Conservation (phyloP, 2,888 invertebrate genomes). For the Orchestes rusci region DNA sequence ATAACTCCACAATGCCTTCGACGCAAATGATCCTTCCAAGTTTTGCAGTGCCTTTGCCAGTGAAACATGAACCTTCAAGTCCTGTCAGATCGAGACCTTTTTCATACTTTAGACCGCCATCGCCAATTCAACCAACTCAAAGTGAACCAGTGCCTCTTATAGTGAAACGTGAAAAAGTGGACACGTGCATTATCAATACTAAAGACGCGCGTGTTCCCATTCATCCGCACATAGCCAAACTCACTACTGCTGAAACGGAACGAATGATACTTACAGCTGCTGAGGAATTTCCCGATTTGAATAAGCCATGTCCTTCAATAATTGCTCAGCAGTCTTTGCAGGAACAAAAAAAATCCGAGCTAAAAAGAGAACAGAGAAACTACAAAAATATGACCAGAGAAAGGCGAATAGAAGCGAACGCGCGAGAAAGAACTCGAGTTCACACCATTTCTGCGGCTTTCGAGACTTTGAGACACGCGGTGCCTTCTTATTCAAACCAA, state of each 20-base stretch:
- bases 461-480: conserved; percentile 74
- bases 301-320: conserved; percentile 7
- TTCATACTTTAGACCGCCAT: conserved; percentile 38
- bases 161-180: conserved; percentile 29
- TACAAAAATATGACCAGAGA: conserved; percentile 95
- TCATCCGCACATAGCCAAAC: conserved; percentile 33
- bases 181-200: conserved; percentile 9
- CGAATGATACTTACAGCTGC: conserved; percentile 34
- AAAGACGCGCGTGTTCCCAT: conserved; percentile 34
- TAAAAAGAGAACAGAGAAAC: conserved; percentile 62
- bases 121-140: conserved; percentile 29
- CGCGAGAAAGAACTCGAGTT: conserved; percentile 84
- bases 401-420: conserved; percentile 88
- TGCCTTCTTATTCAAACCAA: conserved; percentile 87
- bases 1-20: conserved; percentile 1
- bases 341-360: conserved; percentile 13
- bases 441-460: conserved; percentile 95
- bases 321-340: background rate
- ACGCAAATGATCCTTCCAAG: conserved; percentile 6
- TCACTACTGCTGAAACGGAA: conserved; percentile 35
- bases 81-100: conserved; percentile 10
- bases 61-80: conserved; percentile 19
- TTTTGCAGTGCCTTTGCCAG: conserved; percentile 25
- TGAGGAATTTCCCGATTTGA: conserved; percentile 36
- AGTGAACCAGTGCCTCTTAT: conserved; percentile 35